Conservation (phyloP, 2,888 invertebrate species). For the Orthonevra nobilis region DNA sequence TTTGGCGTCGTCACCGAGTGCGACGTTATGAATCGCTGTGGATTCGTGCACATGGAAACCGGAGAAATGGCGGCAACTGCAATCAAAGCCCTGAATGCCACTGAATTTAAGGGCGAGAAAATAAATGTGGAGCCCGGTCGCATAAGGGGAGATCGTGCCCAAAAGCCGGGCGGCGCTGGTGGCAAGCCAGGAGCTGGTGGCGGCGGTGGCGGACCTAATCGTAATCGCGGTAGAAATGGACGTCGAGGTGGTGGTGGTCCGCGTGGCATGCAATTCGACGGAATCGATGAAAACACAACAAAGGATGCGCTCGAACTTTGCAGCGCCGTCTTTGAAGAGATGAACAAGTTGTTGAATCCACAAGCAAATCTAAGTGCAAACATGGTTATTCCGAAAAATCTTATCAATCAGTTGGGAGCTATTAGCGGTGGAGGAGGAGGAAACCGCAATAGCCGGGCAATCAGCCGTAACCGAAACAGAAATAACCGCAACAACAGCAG, state of each 20-base stretch:
- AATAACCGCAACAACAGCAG: slow-evolving; percentile 41
- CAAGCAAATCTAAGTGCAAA: slow-evolving; percentile 34
- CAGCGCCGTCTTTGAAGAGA: slow-evolving; percentile 60
- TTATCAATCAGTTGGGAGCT: slow-evolving; percentile 15
- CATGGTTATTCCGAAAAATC: slow-evolving; percentile 34
- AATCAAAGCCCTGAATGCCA: slow-evolving; percentile 89
- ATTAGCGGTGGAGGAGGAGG: slow-evolving; percentile 29
- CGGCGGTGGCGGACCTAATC: slow-evolving; percentile 71
- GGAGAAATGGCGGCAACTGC: slow-evolving; percentile 91
- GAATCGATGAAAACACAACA: slow-evolving; percentile 51
- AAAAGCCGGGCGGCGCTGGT: slow-evolving; percentile 39
- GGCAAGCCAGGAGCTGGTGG: slow-evolving; percentile 42
- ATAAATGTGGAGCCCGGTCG: slow-evolving; percentile 92
- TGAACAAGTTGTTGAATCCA: slow-evolving; percentile 59
- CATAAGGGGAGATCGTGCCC: slow-evolving; percentile 83
- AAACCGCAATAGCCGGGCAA: slow-evolving; percentile 9
- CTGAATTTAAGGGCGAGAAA: slow-evolving; percentile 90
- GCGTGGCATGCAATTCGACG: slow-evolving; percentile 41
- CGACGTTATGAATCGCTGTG: slow-evolving; percentile 96
- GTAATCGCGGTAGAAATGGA: slow-evolving; percentile 36
- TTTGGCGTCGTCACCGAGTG: slow-evolving; percentile 95
- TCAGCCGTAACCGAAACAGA: no score
- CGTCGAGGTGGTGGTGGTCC: slow-evolving; percentile 54
- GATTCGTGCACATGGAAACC: slow-evolving; percentile 94
- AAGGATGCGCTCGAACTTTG: slow-evolving; percentile 62